A percentile compares a stretch with the other conserved stretches of the same genome.
Conservation (phyloP, 2,797 vertebrate species). For the Enteromius paludinosus region DNA sequence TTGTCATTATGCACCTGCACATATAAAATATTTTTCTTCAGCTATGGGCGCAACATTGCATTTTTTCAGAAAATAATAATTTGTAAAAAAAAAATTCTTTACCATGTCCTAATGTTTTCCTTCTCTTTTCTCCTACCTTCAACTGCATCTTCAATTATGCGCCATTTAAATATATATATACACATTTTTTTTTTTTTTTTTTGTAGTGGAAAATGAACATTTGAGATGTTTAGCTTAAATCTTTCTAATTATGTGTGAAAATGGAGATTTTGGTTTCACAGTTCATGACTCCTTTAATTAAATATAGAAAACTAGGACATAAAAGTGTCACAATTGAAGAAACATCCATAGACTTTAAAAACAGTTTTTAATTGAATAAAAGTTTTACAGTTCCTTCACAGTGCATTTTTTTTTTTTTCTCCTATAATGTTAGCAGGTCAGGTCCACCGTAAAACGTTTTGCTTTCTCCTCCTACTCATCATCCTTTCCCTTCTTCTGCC, state of each 20-base stretch:
- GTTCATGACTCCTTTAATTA: neutral
- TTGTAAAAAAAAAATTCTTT: too few relatives aligned
- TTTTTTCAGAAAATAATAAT: neutral
- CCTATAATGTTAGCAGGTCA: slow-evolving; percentile 20
- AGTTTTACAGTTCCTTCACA: neutral
- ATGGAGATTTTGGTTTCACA: neutral
- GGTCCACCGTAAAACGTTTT: neutral
- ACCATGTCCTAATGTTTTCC: neutral
- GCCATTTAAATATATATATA: neutral
- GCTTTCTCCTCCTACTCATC: slow-evolving; percentile 5
- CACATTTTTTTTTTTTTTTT: neutral
- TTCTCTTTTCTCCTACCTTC: neutral
- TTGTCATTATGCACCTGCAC: too few relatives aligned
- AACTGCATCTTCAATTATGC: neutral
- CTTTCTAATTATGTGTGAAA: neutral
- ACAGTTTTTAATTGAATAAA: neutral
- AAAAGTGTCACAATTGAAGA: neutral
- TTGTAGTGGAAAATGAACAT: neutral
- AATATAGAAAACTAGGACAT: neutral
- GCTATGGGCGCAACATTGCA: neutral
- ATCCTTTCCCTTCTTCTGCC: slow-evolving; percentile 14
- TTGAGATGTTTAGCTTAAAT: neutral
- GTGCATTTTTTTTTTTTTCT: neutral
- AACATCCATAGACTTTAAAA: neutral
- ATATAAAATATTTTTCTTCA: neutral